Conservation (phyloP, 1,140 invertebrate species). For the Lepidurus packardi region DNA sequence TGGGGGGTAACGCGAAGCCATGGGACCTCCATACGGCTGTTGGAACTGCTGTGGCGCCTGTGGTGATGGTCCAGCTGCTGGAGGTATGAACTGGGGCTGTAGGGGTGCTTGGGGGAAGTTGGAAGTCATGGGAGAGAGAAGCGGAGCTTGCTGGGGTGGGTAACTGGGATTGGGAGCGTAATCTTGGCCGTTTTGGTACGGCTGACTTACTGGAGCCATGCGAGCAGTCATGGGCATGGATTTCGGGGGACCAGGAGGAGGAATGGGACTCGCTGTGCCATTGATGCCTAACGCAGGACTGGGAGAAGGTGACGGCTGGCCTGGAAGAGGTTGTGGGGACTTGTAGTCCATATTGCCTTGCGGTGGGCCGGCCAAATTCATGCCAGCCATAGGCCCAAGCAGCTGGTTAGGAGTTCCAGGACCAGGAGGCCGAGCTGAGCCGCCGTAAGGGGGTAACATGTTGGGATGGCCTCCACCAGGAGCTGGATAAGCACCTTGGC, state of each 20-base stretch:
- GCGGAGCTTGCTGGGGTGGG: neutral
- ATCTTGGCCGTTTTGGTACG: conserved; percentile 4
- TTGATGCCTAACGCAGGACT: neutral
- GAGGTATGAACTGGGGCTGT: conserved; percentile 24
- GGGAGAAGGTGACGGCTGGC: conserved; percentile 27
- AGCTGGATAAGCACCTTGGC: conserved; percentile 10
- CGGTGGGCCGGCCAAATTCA: conserved; percentile 42
- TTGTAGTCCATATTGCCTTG: conserved; percentile 42
- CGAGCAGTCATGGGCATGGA: neutral
- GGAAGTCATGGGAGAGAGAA: neutral
- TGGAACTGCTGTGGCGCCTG: conserved; percentile 24
- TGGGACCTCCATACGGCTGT: neutral
- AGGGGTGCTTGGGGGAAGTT: neutral
- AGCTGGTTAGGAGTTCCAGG: conserved; percentile 39
- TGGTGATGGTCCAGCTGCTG: neutral
- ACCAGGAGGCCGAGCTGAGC: conserved; percentile 30
- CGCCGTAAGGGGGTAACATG: conserved; percentile 28
- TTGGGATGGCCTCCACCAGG: neutral
- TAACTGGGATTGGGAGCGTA: neutral
- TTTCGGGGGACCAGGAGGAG: neutral
- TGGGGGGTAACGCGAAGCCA: conserved; percentile 30
- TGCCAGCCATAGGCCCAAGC: conserved; percentile 45
- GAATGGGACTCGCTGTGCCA: neutral
- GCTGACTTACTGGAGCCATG: neutral
- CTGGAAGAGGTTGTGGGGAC: conserved; percentile 20